Evolutionary conservation across 2,113 vertebrate genomes (phyloP), one percentile per base, ranked within the genome.

Genomic region (Cynoglossus semilaevis): DNA sequence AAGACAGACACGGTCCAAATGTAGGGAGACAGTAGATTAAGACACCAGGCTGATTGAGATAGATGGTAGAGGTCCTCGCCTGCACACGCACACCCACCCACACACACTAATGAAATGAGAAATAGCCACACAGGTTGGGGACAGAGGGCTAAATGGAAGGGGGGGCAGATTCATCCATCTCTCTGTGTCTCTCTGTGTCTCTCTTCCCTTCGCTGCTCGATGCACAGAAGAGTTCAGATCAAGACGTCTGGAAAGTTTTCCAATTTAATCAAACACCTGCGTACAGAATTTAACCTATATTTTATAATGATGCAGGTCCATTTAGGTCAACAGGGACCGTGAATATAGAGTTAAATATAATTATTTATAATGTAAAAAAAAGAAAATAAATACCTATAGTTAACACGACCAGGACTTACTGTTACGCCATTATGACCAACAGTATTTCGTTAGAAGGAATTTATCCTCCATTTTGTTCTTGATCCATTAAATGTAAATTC

Each of bases 41-140:
- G 82, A 87, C 85, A 81, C 53, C 1, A 44, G 64, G 41, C 80
- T 87, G 83, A 89, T 88, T 75, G 84, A 88, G 85, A 89, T 77
- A 55, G 81, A 88, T 88, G 74, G 79, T 47, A 16, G 70, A 67
- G 68, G 60, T 80, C 79, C 62, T 74, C 76, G 41, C 63, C 68
- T 51, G 52, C 60, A 58, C 63, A 74, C 63, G 53, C 52, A 56
- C 54, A 64, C 57, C 67, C 62, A 51, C 62, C 56, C 71, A 68
- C 51, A 73, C 55, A 63, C 70, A 53, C 79, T 87, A 87, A 87
- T 86, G 76, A 82, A 88, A 90, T 89, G 82, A 89, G 83, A 81
- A 83, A 89, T 84, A 56, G 85, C 77, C 64, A 49, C 70, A 80
- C 78, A 69, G 63, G 37, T 54, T 50, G 57, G 70, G 77, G 73